These are phyloP conservation scores for Muscina levida DNA, from an alignment of 2,888 invertebrate genomes.

Conservation along the genomic window DNA sequence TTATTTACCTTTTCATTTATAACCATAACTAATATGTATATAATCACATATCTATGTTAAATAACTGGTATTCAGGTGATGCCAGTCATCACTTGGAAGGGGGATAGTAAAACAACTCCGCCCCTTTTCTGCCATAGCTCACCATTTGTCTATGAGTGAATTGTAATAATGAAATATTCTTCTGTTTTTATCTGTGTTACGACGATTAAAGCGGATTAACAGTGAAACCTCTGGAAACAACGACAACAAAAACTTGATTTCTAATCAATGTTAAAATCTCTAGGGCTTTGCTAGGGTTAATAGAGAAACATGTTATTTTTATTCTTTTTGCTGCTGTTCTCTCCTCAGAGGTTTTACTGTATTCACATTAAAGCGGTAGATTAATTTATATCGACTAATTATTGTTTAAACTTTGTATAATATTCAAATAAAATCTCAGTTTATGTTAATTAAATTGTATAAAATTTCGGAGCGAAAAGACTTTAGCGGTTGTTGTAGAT, in stretches of 20 bases:
- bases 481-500: neutral
- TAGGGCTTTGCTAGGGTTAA: too few relatives aligned
- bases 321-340: neutral
- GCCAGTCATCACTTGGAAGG: neutral
- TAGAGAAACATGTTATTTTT: too few relatives aligned
- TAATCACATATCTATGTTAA: conserved; percentile 35
- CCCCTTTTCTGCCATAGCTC: too few relatives aligned
- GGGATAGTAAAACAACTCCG: neutral
- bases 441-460: conserved; percentile 36
- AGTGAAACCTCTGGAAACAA: too few relatives aligned
- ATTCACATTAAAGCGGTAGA: neutral
- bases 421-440: conserved; percentile 3
- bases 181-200: too few relatives aligned
- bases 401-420: conserved; percentile 9
- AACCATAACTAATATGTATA: conserved; percentile 13
- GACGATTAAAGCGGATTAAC: too few relatives aligned
- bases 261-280: too few relatives aligned
- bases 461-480: conserved; percentile 12
- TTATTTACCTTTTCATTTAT: conserved; percentile 29
- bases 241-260: too few relatives aligned
- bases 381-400: neutral
- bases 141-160: too few relatives aligned
- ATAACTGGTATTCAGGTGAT: neutral
- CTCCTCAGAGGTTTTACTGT: neutral
- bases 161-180: too few relatives aligned